Evolutionary conservation across 1,140 invertebrate species (phyloP).

Genomic region (Neelides sp.): DNA sequence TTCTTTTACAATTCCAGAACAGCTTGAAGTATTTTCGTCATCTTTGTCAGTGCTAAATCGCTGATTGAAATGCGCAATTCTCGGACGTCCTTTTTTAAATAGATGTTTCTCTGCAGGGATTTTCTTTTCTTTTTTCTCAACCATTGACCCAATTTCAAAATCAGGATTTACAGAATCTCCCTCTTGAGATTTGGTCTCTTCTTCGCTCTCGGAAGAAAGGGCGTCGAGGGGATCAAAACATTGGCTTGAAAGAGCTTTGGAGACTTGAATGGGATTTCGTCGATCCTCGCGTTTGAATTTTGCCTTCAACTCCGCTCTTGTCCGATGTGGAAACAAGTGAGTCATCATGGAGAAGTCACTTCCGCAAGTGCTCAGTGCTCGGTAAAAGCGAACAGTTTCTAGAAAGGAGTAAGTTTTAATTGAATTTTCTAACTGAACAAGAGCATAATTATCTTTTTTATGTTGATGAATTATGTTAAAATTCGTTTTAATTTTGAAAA

Average conservation of each 20-base stretch:
- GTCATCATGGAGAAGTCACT: slow-evolving; percentile 82
- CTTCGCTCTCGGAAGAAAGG: slow-evolving; percentile 17
- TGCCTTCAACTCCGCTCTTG: slow-evolving; percentile 63
- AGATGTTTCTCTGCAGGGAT: not conserved
- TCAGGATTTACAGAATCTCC: not conserved
- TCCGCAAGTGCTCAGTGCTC: slow-evolving; percentile 69
- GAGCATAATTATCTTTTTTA: no score
- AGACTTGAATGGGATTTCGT: slow-evolving; percentile 42
- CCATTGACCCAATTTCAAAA: not conserved
- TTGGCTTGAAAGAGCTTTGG: slow-evolving; percentile 38
- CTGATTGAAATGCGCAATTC: no score
- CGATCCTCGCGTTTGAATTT: slow-evolving; percentile 58
- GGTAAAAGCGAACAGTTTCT: slow-evolving; percentile 76
- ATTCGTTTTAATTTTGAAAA: no score
- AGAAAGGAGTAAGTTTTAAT: no score
- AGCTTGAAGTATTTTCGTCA: no score
- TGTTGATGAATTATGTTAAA: no score
- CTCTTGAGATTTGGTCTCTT: not conserved
- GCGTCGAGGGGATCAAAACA: slow-evolving; percentile 18
- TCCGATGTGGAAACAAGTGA: slow-evolving; percentile 62
- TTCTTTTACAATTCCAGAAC: no score
- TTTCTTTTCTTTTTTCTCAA: not conserved
- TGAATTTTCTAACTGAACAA: no score
- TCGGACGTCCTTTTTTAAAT: not conserved
- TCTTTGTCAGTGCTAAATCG: no score